These are phyloP conservation scores for Xestia sexstrigata DNA, from an alignment of 2,888 invertebrate species.

Conservation along the genomic window DNA sequence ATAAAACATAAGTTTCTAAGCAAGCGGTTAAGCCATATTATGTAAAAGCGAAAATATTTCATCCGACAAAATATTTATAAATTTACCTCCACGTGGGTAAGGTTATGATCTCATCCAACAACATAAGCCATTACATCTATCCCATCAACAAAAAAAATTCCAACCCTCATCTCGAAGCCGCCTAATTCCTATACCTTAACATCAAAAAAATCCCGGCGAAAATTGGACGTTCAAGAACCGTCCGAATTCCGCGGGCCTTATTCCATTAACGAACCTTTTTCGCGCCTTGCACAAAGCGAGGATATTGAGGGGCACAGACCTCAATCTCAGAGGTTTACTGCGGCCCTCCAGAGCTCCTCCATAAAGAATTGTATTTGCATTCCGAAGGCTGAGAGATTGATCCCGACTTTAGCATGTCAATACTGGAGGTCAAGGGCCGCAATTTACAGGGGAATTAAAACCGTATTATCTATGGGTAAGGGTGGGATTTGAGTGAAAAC, in stretches of 20 bases:
- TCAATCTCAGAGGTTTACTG: constrained; percentile 81
- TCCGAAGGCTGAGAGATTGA: constrained; percentile 80
- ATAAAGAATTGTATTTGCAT: constrained; percentile 87
- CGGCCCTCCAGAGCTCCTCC: constrained; percentile 72
- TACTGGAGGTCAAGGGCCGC: constrained; percentile 78
- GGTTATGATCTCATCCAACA: constrained; percentile 32
- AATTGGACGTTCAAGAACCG: constrained; percentile 62
- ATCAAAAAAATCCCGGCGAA: constrained; percentile 64
- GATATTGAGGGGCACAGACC: constrained; percentile 79
- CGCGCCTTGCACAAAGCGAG: constrained; percentile 81
- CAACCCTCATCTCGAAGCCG: constrained; percentile 53
- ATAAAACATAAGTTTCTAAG: not conserved
- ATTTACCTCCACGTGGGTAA: not conserved
- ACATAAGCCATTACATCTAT: constrained; percentile 50
- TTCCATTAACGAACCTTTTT: constrained; percentile 87
- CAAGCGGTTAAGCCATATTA: not conserved
- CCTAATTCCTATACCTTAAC: constrained; percentile 65
- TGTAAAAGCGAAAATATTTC: not conserved
- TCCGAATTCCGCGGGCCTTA: constrained; percentile 73
- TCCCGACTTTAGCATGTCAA: constrained; percentile 82
- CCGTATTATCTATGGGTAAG: constrained; percentile 48
- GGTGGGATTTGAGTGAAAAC: constrained; percentile 30
- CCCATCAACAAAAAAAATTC: constrained; percentile 50
- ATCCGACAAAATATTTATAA: not conserved
- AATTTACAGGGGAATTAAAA: constrained; percentile 43